These are phyloP conservation scores for Cepaea nemoralis DNA, from an alignment of 1,140 invertebrate species.

Conservation along the genomic window DNA sequence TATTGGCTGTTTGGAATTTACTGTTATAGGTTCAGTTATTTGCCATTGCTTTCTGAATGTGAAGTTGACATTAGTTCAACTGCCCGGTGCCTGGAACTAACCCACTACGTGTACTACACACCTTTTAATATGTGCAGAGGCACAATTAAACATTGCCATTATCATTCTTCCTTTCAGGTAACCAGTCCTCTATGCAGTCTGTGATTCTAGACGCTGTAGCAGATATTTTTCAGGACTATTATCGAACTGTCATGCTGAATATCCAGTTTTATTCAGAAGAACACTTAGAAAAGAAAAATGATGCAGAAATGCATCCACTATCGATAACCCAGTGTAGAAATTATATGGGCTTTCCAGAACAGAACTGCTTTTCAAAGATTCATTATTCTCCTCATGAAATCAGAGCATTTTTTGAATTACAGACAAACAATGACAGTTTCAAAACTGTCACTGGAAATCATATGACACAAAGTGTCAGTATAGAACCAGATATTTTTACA, in stretches of 20 bases:
- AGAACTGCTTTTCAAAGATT: background rate
- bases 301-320: background rate
- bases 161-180: background rate
- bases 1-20: no score
- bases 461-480: no score
- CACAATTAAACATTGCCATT: no score
- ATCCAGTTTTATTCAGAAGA: background rate
- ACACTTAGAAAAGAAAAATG: background rate
- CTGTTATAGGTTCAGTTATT: no score
- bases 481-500: background rate
- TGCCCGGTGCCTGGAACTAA: no score
- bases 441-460: no score
- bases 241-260: background rate
- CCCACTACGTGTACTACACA: no score
- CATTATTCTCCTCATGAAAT: background rate
- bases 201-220: slow-evolving; percentile 6
- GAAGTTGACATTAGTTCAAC: no score
- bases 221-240: slow-evolving; percentile 23
- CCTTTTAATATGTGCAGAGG: no score
- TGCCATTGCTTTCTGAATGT: no score
- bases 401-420: no score
- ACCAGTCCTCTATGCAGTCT: slow-evolving; percentile 4
- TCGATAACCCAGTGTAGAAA: background rate
- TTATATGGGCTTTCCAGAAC: background rate
- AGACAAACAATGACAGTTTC: background rate